Percentiles rank a stretch among this genome's conserved stretches.
phyloP scores from a whole-genome alignment of 1,140 invertebrate species.

The Drosophila pseudoananassae region DNA sequence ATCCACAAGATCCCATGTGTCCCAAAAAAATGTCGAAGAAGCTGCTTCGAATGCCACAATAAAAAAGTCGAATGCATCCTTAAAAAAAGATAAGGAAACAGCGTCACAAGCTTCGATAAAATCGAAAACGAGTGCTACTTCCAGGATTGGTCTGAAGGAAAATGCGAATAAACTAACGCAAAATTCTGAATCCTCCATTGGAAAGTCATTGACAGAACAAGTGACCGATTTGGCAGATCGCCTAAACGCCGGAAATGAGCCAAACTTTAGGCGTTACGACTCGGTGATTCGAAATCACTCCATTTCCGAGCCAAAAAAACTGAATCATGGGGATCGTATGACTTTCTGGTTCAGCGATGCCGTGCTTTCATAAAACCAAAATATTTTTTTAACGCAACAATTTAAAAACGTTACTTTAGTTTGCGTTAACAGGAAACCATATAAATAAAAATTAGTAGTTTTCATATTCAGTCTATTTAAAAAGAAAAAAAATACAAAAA shows the following conservation, averaged over 20 bases:
- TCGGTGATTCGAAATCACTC: constrained; percentile 32
- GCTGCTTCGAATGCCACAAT: background rate
- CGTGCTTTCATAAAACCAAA: constrained; percentile 49
- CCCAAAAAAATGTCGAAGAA: background rate
- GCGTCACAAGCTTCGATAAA: background rate
- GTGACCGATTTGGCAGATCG: constrained; percentile 35
- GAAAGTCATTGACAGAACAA: constrained; percentile 30
- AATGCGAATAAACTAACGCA: background rate
- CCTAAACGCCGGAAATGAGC: constrained; percentile 56
- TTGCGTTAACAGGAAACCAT: constrained; percentile 15
- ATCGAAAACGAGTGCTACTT: background rate
- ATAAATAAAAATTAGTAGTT: constrained; percentile 25
- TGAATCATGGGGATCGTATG: constrained; percentile 54
- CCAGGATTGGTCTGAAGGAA: constrained; percentile 3
- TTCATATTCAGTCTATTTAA: constrained; percentile 6
- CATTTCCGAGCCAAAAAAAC: constrained; percentile 26
- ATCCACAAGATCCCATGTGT: background rate
- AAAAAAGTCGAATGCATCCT: background rate
- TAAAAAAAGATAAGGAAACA: background rate
- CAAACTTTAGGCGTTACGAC: constrained; percentile 43
- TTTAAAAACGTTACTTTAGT: background rate
- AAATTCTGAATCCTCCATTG: background rate
- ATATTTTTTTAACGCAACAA: too few species aligned
- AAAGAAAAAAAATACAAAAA: background rate
- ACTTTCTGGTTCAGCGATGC: constrained; percentile 62